phyloP scores from a whole-genome alignment of 2,888 invertebrate genomes.

The Lymantria monacha region DNA sequence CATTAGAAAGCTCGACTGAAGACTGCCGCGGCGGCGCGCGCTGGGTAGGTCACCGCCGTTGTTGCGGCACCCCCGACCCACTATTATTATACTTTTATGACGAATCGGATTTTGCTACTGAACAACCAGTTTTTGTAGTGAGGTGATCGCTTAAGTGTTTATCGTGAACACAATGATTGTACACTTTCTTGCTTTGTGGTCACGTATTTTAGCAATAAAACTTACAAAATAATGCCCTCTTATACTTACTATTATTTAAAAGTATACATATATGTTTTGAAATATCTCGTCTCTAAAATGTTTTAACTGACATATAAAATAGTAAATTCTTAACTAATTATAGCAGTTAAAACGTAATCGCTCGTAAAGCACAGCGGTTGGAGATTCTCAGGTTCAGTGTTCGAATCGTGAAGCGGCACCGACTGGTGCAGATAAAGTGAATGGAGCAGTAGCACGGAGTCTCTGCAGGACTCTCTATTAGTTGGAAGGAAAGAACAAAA shows the following conservation, averaged over 20 bases:
- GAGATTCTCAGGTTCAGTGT: too few species aligned
- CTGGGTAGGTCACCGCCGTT: conserved; percentile 73
- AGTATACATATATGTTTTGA: too few species aligned
- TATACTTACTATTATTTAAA: too few species aligned
- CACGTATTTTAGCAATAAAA: conserved; percentile 2
- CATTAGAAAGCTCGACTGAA: conserved; percentile 78
- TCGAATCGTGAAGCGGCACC: too few species aligned
- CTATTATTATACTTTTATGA: conserved; percentile 83
- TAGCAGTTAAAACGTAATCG: too few species aligned
- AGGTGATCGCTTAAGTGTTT: conserved; percentile 50
- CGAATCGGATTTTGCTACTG: conserved; percentile 76
- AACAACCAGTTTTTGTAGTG: conserved; percentile 60
- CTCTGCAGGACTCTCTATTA: too few species aligned
- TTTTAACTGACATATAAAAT: not conserved
- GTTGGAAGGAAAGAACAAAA: too few species aligned
- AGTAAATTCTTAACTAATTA: not conserved
- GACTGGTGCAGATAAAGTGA: too few species aligned
- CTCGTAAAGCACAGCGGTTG: too few species aligned
- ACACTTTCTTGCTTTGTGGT: conserved; percentile 18
- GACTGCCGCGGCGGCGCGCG: conserved; percentile 81
- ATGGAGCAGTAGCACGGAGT: too few species aligned
- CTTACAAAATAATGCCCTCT: too few species aligned
- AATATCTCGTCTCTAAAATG: too few species aligned
- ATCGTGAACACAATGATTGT: conserved; percentile 35
- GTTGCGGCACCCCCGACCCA: conserved; percentile 78